These are phyloP conservation scores for Phyllotis vaccarum DNA, from an alignment of 2,797 vertebrate species.

Conservation along the genomic window DNA sequence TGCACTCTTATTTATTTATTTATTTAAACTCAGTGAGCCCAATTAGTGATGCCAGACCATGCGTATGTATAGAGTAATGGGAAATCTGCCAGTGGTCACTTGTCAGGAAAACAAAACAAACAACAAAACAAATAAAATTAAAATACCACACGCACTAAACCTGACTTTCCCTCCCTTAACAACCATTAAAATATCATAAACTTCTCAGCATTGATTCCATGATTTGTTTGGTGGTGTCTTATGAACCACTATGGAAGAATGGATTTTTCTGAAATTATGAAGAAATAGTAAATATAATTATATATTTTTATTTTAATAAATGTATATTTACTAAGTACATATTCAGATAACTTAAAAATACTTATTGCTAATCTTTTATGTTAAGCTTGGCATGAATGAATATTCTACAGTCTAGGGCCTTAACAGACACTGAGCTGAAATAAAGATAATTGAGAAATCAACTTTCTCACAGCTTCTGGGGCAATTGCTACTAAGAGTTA, in stretches of 20 bases:
- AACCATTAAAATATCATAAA: not conserved
- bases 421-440: not conserved
- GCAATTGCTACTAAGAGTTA: not conserved
- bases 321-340: not conserved
- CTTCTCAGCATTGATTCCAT: not conserved
- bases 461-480: not conserved
- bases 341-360: not conserved
- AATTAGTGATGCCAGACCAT: not conserved
- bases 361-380: not conserved
- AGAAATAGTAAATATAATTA: not conserved
- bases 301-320: not conserved
- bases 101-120: not conserved
- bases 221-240: not conserved
- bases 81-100: not conserved
- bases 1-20: not conserved
- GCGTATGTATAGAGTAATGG: not conserved
- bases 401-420: not conserved
- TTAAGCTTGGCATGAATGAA: not conserved
- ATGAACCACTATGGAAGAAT: not conserved
- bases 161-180: not conserved
- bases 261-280: not conserved
- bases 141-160: too few species aligned
- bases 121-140: too few species aligned
- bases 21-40: too few species aligned
- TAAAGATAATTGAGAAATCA: not conserved